These are phyloP conservation scores for Epistrophe grossulariae DNA, from an alignment of 2,888 invertebrate species.

Conservation along the genomic window DNA sequence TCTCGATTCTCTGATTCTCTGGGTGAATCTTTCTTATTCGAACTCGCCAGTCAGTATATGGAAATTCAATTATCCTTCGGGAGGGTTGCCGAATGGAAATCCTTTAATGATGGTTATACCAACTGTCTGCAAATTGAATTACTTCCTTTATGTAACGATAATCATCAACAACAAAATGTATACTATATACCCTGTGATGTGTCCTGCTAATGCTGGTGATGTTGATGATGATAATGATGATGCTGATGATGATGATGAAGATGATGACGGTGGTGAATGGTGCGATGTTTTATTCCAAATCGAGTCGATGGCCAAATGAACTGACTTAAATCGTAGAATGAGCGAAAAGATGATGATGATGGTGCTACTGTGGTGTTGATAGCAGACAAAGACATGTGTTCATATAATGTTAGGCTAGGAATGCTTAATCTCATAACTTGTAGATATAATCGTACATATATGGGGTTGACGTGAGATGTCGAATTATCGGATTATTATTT, in stretches of 20 bases:
- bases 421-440: constrained; percentile 64
- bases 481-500: constrained; percentile 65
- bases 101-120: constrained; percentile 84
- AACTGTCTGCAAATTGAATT: constrained; percentile 84
- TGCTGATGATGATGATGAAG: constrained; percentile 37
- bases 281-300: constrained; percentile 68
- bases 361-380: constrained; percentile 16
- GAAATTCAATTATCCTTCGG: constrained; percentile 77
- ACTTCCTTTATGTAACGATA: constrained; percentile 82
- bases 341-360: not conserved
- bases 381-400: constrained; percentile 69
- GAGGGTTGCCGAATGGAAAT: constrained; percentile 79
- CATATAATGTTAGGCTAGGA: constrained; percentile 64
- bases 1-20: constrained; percentile 73
- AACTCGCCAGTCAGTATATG: constrained; percentile 73
- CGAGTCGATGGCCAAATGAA: constrained; percentile 58
- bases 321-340: constrained; percentile 51
- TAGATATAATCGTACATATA: not conserved
- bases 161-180: constrained; percentile 74
- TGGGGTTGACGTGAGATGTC: constrained; percentile 53
- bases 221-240: too few relatives aligned
- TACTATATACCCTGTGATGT: constrained; percentile 17
- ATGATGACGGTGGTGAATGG: constrained; percentile 41
- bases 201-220: constrained; percentile 57
- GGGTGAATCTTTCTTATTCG: constrained; percentile 63